phyloP scores from a whole-genome alignment of 2,113 vertebrate species.

The Hepsetus odoe region DNA sequence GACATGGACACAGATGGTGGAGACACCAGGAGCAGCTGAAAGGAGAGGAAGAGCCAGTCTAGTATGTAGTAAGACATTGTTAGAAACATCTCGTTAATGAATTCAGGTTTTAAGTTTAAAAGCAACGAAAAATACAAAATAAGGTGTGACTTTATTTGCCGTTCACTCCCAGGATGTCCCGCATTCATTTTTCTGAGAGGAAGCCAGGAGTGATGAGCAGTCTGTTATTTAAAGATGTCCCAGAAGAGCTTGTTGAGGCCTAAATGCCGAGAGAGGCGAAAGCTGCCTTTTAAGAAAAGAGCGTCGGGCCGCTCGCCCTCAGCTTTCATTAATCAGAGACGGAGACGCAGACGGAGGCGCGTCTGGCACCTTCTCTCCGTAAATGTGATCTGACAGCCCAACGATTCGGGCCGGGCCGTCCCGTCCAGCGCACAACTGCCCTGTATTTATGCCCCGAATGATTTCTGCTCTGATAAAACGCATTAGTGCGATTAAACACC shows the following conservation, averaged over 20 bases:
- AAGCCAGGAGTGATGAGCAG: neutral
- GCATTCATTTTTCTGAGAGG: no score
- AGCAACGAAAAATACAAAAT: no score
- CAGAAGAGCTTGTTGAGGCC: neutral
- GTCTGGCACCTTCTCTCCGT: constrained; percentile 42
- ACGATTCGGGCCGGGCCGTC: constrained; percentile 47
- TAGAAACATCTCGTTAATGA: no score
- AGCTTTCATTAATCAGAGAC: constrained; percentile 6
- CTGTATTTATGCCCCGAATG: constrained; percentile 56
- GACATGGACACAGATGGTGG: no score
- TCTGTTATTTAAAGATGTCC: neutral
- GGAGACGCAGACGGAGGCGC: constrained; percentile 10
- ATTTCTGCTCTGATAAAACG: constrained; percentile 56
- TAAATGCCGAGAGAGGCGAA: neutral
- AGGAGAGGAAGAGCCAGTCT: no score
- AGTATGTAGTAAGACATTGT: no score
- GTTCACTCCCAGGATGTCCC: no score
- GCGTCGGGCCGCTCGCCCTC: neutral
- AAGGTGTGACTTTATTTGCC: no score
- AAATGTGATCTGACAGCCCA: constrained; percentile 58
- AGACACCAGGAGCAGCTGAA: no score
- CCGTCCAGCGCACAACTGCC: constrained; percentile 51
- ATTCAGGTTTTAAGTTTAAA: no score
- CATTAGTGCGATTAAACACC: constrained; percentile 59
- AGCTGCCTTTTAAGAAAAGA: constrained; percentile 12